Evolutionary conservation across 92 coral and sea anemone genomes (phyloP).

Genomic region (Epizoanthus fatuus): DNA sequence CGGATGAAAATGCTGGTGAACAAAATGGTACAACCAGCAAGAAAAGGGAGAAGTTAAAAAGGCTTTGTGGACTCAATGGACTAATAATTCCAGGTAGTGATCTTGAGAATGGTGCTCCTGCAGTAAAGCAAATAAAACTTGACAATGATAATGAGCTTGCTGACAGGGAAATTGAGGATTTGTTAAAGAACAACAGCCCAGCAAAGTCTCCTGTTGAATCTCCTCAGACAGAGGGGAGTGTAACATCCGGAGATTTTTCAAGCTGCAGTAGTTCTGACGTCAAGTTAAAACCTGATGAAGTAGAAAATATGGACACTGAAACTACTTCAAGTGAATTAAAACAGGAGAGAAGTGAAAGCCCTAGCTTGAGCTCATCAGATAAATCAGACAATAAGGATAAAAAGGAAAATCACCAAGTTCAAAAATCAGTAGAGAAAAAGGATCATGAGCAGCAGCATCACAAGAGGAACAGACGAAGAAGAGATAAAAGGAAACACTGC

Average conservation of each 20-base stretch:
- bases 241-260: constrained; percentile 67
- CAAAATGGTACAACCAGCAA: constrained; percentile 10
- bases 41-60: constrained; percentile 37
- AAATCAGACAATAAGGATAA: constrained; percentile 38
- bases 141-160: constrained; percentile 78
- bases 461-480: constrained; percentile 73
- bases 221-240: constrained; percentile 78
- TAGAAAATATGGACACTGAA: neutral
- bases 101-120: constrained; percentile 54
- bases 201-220: constrained; percentile 69
- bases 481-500: constrained; percentile 84
- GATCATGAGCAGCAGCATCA: constrained; percentile 75
- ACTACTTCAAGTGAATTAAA: constrained; percentile 35
- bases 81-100: constrained; percentile 47
- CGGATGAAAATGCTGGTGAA: constrained; percentile 10
- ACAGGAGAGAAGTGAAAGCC: constrained; percentile 53
- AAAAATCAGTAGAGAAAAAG: constrained; percentile 76
- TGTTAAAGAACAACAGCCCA: constrained; percentile 45
- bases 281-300: constrained; percentile 13
- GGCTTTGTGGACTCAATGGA: constrained; percentile 41
- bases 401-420: constrained; percentile 59
- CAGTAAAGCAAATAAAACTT: constrained; percentile 77
- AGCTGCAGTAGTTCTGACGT: constrained; percentile 22
- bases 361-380: constrained; percentile 62
- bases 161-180: constrained; percentile 62